Conservation (phyloP, 1,140 invertebrate genomes). For the Musca domestica region DNA sequence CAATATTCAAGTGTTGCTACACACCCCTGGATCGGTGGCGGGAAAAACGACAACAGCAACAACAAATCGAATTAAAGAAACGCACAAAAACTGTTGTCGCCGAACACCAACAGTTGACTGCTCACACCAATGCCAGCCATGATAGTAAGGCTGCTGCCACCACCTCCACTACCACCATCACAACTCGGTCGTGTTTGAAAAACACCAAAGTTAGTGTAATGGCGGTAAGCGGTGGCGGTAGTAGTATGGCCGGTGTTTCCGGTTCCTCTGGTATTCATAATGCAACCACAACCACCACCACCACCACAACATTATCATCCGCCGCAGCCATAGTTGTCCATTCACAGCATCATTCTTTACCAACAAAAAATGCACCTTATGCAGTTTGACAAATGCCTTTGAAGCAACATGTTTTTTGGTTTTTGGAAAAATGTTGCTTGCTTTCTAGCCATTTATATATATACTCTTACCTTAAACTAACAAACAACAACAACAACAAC, state of each 20-base stretch:
- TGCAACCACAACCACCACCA: background rate
- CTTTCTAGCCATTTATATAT: conserved; percentile 12
- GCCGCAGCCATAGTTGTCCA: conserved; percentile 1
- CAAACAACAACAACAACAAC: conserved; percentile 2
- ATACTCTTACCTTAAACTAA: conserved; percentile 15
- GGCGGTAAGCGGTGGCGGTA: background rate
- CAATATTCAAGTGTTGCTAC: conserved; percentile 51
- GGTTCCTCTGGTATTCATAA: background rate
- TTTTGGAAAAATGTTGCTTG: conserved; percentile 20
- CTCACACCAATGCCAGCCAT: background rate
- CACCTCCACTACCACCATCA: background rate
- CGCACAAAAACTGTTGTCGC: conserved; percentile 10
- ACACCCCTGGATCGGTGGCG: conserved; percentile 52
- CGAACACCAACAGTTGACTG: background rate
- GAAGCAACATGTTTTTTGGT: conserved; percentile 17
- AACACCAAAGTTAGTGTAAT: conserved; percentile 4
- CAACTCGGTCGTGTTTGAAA: background rate
- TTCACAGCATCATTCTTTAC: conserved; percentile 13
- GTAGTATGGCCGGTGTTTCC: background rate
- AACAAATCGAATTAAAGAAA: conserved; percentile 27
- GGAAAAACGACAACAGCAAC: conserved; percentile 38
- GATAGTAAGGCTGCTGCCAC: too few species aligned
- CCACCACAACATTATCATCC: background rate
- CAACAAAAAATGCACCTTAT: conserved; percentile 30
- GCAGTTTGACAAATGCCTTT: conserved; percentile 43